Percentiles rank a stretch among this genome's conserved stretches.
These are phyloP conservation scores for Scomber scombrus DNA, from an alignment of 2,113 vertebrate species.

Conservation along the genomic window DNA sequence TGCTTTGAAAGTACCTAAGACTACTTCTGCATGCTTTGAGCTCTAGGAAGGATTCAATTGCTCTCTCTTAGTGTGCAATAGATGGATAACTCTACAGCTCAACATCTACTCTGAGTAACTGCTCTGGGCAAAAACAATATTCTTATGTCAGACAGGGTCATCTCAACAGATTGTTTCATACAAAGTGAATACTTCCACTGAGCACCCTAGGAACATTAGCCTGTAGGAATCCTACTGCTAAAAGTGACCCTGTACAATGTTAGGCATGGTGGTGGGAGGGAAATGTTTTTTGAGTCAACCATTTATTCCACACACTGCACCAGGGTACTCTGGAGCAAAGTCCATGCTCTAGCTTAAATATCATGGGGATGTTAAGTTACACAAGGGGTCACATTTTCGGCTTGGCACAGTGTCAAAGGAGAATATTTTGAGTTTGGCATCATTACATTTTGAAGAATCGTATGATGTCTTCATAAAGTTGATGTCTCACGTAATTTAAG, in stretches of 20 bases:
- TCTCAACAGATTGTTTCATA: slow-evolving; percentile 16
- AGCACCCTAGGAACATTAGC: slow-evolving; percentile 10
- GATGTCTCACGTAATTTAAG: slow-evolving; percentile 7
- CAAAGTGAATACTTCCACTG: slow-evolving; percentile 18
- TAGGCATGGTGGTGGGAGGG: slow-evolving; percentile 48
- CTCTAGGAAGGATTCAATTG: not conserved
- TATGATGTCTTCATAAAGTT: not conserved
- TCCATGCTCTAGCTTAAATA: slow-evolving; percentile 62
- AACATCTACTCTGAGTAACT: not conserved
- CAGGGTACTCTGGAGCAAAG: slow-evolving; percentile 48
- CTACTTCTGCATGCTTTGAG: slow-evolving; percentile 1
- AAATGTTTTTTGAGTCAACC: slow-evolving; percentile 46
- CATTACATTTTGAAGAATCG: not conserved
- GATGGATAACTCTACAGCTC: not conserved
- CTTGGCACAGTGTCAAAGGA: slow-evolving; percentile 14
- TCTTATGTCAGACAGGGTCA: slow-evolving; percentile 32
- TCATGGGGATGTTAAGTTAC: slow-evolving; percentile 54
- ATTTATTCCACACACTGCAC: slow-evolving; percentile 56
- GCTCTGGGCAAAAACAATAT: not conserved
- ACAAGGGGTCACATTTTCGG: slow-evolving; percentile 33
- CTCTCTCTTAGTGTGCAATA: not conserved
- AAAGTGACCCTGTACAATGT: slow-evolving; percentile 21
- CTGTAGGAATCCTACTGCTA: slow-evolving; percentile 19
- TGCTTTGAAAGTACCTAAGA: slow-evolving; percentile 5
- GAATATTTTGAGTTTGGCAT: slow-evolving; percentile 14